Evolutionary conservation across 2,888 invertebrate genomes (phyloP), one percentile per base, ranked within the genome.

Genomic region (Parascotia fuliginaria): DNA sequence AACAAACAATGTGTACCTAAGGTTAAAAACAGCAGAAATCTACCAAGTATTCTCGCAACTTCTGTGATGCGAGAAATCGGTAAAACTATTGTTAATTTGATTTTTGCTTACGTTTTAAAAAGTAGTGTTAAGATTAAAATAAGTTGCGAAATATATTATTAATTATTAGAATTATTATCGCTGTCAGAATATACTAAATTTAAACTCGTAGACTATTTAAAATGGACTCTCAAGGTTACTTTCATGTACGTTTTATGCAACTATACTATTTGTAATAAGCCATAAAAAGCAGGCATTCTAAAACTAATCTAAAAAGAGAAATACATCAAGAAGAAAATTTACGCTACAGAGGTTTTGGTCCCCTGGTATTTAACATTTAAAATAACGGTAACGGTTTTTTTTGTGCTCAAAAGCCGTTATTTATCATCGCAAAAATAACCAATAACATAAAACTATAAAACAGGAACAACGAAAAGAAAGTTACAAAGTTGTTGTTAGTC

Each of bases 271-370:
- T 13, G 12, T 36, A 15, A 34, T 9, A 16, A 14, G 32, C 33
- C 38, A 32, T 6, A 27, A 42, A 39, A 31, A 28, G 37, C 12
- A 5, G 9, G 15, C 9, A 14, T 13, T 12, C 9, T 31, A 12
- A 7, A n/a, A n/a, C 36, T 3, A 14, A 0, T 16, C 9, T 22
- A 34, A 19, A 19, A 19, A 6, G 12, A n/a, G 12, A 9, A 58
- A 11, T 31, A 15, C 12, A 15, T 19, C 4, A 9, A 19, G 33
- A 39, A 50, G 24, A 27, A 50, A 42, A 37, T 16, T 12, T 28
- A 36, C 24, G 42, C 67, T 71, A 77, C 73, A 75, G 77, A 77
- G 77, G 77, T 76, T 41, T 73, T 78, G 77, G 76, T 77, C 77
- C 77, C 77, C 74, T 73, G 74, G 45, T 54, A 49, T 50, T 53